These are phyloP conservation scores for Thymelicus lineola DNA, from an alignment of 2,888 invertebrate genomes.

Conservation along the genomic window DNA sequence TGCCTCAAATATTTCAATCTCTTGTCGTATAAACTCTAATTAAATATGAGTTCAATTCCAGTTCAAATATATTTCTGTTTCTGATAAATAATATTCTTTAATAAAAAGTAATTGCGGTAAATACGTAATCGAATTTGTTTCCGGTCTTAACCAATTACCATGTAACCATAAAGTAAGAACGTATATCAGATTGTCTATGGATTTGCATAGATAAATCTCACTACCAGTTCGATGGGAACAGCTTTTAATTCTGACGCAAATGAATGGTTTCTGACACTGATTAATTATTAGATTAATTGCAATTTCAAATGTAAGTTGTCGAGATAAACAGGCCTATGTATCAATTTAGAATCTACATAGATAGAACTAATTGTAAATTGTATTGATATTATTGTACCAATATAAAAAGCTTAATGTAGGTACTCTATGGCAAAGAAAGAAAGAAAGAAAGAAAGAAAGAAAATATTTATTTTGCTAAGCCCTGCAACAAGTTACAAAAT, in stretches of 20 bases:
- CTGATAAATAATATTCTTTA: not conserved
- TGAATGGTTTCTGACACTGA: constrained; percentile 28
- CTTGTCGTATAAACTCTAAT: too few species aligned
- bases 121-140: constrained; percentile 14
- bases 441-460: too few species aligned
- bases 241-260: constrained; percentile 30
- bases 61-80: too few species aligned
- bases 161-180: constrained; percentile 10
- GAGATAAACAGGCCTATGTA: too few species aligned
- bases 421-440: too few species aligned
- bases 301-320: constrained; percentile 16
- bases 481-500: too few species aligned
- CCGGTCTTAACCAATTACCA: constrained; percentile 18
- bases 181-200: constrained; percentile 20
- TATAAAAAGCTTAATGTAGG: too few species aligned
- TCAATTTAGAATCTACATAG: not conserved
- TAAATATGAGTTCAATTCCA: too few species aligned
- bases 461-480: too few species aligned
- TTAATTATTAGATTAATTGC: constrained; percentile 32
- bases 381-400: too few species aligned
- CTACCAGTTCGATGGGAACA: constrained; percentile 10
- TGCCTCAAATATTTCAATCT: too few species aligned
- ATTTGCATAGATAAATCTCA: constrained; percentile 34
- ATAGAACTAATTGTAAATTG: too few species aligned
- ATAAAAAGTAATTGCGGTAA: not conserved